Conservation (phyloP, 2,888 invertebrate genomes). For the Carabus problematicus region DNA sequence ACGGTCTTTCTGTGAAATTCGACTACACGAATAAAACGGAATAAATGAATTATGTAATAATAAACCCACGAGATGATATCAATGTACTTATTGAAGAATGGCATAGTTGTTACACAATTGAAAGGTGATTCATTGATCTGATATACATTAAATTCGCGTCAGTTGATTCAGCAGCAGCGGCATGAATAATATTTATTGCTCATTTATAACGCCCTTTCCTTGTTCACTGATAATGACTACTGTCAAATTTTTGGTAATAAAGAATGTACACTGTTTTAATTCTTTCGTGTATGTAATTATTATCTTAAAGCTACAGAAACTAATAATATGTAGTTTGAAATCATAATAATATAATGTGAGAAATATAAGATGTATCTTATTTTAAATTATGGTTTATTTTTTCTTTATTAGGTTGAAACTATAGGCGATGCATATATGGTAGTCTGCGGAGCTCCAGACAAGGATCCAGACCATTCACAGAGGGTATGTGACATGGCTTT, state of each 20-base stretch:
- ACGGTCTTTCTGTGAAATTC: background rate
- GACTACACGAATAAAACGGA: background rate
- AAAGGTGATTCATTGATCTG: background rate
- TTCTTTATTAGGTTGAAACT: slow-evolving; percentile 82
- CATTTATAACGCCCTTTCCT: no score
- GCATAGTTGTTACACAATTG: background rate
- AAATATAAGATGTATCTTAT: background rate
- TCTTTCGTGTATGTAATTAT: no score
- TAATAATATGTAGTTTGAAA: no score
- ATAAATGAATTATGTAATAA: background rate
- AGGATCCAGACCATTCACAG: slow-evolving; percentile 89
- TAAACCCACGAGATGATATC: background rate
- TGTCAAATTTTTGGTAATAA: no score
- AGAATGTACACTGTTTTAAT: no score
- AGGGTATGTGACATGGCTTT: slow-evolving; percentile 94
- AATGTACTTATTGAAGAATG: background rate
- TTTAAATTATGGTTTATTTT: background rate
- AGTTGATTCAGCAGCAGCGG: no score
- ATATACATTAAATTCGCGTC: background rate
- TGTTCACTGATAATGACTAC: no score
- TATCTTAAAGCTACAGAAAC: no score
- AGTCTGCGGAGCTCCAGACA: slow-evolving; percentile 93
- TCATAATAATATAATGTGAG: no score
- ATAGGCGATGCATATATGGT: slow-evolving; percentile 99
- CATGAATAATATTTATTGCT: no score